These are phyloP conservation scores for Drosophila sulfurigaster DNA, from an alignment of 1,140 invertebrate species.

Conservation along the genomic window DNA sequence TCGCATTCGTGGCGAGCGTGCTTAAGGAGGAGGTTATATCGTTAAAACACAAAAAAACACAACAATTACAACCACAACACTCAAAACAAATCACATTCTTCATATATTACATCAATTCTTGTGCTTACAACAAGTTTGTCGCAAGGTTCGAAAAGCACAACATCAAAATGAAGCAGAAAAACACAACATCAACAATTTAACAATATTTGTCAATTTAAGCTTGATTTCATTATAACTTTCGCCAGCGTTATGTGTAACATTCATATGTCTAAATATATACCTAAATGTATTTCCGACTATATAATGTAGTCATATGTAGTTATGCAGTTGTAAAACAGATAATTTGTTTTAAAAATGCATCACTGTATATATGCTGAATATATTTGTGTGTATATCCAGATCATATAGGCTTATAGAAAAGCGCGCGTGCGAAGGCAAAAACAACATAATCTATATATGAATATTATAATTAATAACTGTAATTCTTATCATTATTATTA, in stretches of 20 bases:
- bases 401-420: too few species aligned
- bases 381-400: not conserved
- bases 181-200: conserved; percentile 1
- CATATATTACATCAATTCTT: not conserved
- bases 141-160: not conserved
- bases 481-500: conserved; percentile 66
- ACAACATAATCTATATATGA: conserved; percentile 50
- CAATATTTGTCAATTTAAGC: conserved; percentile 30
- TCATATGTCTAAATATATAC: conserved; percentile 15
- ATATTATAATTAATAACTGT: conserved; percentile 50
- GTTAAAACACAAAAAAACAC: conserved; percentile 19
- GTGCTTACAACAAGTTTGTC: conserved; percentile 9
- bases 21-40: conserved; percentile 85
- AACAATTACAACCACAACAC: conserved; percentile 2
- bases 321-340: conserved; percentile 14
- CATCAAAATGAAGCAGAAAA: not conserved
- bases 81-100: conserved; percentile 42
- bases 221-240: conserved; percentile 33
- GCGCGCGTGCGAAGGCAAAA: too few species aligned
- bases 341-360: conserved; percentile 7
- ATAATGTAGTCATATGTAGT: conserved; percentile 2
- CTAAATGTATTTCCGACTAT: not conserved
- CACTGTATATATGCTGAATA: not conserved
- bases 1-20: conserved; percentile 91
- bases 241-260: not conserved